phyloP scores from a whole-genome alignment of 2,797 vertebrate genomes.

The Dendrocincla tyrannina region DNA sequence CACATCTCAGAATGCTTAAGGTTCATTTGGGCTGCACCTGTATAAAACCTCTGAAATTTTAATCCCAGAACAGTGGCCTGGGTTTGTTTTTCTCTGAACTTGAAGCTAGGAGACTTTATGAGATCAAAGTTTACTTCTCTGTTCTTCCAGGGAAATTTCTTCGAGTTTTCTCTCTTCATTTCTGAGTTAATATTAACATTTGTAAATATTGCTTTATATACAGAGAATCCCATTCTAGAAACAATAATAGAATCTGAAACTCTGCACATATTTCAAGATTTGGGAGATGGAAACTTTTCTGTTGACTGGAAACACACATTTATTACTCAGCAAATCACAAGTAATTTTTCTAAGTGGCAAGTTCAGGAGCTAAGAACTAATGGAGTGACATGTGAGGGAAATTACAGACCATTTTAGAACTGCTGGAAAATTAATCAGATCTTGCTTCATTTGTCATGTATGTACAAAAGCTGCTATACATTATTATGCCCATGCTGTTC shows the following conservation, averaged over 20 bases:
- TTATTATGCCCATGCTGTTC: neutral
- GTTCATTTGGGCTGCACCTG: neutral
- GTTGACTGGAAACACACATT: neutral
- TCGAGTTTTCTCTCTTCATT: neutral
- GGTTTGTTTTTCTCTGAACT: neutral
- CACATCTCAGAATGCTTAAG: neutral
- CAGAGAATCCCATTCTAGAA: neutral
- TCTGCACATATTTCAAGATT: neutral
- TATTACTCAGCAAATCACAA: constrained; percentile 24
- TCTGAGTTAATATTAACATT: neutral
- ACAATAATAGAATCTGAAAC: neutral
- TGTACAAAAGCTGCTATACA: constrained; percentile 28
- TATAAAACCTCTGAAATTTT: neutral
- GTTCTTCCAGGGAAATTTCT: neutral
- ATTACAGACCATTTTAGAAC: constrained; percentile 20
- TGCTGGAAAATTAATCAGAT: constrained; percentile 36
- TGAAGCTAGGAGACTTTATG: neutral
- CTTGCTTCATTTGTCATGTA: constrained; percentile 44
- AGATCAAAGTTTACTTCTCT: neutral
- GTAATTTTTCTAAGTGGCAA: constrained; percentile 38
- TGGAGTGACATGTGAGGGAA: constrained; percentile 42
- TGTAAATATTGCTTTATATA: neutral
- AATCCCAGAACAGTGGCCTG: neutral
- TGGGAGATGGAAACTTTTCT: constrained; percentile 6
- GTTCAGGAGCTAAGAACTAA: constrained; percentile 28